phyloP scores from a whole-genome alignment of 2,797 vertebrate species.

The Melanotaenia parkinsoni region DNA sequence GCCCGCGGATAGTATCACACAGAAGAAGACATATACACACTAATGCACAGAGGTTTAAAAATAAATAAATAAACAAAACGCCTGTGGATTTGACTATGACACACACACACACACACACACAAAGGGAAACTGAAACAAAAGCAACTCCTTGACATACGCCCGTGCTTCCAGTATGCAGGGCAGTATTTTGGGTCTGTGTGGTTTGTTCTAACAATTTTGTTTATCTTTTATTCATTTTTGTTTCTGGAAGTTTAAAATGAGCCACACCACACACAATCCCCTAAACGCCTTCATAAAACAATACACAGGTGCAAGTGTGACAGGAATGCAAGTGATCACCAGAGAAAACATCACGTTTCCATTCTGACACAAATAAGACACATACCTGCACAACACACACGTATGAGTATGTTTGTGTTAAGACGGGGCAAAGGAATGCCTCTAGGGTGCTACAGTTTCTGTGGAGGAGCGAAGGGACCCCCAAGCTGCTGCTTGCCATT shows the following conservation, averaged over 20 bases:
- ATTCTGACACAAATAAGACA: constrained; percentile 32
- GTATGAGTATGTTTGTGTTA: constrained; percentile 28
- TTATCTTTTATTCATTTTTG: constrained; percentile 27
- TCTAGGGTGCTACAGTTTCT: constrained; percentile 65
- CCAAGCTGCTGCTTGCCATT: constrained; percentile 80
- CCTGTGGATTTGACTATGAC: constrained; percentile 55
- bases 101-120: constrained; percentile 14
- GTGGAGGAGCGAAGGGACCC: constrained; percentile 65
- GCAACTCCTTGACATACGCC: constrained; percentile 12
- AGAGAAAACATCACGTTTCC: constrained; percentile 38
- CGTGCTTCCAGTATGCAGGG: constrained; percentile 22
- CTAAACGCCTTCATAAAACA: not conserved
- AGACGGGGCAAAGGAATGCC: constrained; percentile 54
- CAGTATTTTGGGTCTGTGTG: constrained; percentile 29
- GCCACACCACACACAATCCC: constrained; percentile 7
- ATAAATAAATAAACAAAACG: constrained; percentile 30
- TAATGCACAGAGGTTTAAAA: constrained; percentile 26
- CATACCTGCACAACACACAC: constrained; percentile 44
- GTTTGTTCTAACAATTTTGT: constrained; percentile 31
- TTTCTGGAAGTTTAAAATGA: constrained; percentile 30
- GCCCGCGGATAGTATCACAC: constrained; percentile 70
- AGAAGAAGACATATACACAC: constrained; percentile 32
- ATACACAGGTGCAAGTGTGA: constrained; percentile 14
- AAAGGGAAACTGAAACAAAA: constrained; percentile 13
- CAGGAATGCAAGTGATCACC: constrained; percentile 40